These are phyloP conservation scores for Zaprionus africanus DNA, from an alignment of 1,140 invertebrate species.

Conservation along the genomic window DNA sequence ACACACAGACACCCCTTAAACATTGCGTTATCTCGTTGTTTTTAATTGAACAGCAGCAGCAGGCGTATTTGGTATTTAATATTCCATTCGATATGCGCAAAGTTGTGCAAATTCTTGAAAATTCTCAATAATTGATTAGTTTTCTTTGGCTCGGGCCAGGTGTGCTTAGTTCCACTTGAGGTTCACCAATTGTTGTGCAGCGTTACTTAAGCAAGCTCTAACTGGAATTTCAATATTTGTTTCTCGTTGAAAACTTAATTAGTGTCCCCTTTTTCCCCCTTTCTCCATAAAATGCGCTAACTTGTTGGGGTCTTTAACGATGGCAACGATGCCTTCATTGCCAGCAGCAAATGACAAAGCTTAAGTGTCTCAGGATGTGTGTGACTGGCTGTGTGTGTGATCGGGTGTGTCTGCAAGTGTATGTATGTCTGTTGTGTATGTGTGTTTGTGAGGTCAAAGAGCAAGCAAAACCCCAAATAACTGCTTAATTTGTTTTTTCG, in stretches of 20 bases:
- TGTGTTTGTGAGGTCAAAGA: slow-evolving; percentile 13
- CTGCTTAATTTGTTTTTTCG: slow-evolving; percentile 79
- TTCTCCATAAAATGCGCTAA: slow-evolving; percentile 9
- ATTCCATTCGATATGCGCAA: neutral
- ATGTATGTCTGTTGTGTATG: slow-evolving; percentile 18
- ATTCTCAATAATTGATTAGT: neutral
- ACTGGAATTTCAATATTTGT: neutral
- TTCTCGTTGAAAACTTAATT: slow-evolving; percentile 27
- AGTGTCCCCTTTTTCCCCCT: neutral
- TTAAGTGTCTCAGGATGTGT: slow-evolving; percentile 18
- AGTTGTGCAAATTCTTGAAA: neutral
- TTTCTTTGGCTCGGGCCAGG: neutral
- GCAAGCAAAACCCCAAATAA: slow-evolving; percentile 72
- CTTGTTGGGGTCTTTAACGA: slow-evolving; percentile 39
- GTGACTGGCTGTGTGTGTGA: slow-evolving; percentile 1
- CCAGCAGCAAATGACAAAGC: slow-evolving; percentile 18
- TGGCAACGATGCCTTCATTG: slow-evolving; percentile 3
- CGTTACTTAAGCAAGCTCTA: neutral
- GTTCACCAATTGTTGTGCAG: neutral
- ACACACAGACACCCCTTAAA: neutral
- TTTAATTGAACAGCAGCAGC: neutral
- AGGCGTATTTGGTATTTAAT: neutral
- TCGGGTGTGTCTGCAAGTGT: neutral
- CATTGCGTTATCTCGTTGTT: neutral
- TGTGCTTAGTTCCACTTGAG: neutral